Conservation (phyloP, 2,888 invertebrate genomes). For the Plebejus anna region DNA sequence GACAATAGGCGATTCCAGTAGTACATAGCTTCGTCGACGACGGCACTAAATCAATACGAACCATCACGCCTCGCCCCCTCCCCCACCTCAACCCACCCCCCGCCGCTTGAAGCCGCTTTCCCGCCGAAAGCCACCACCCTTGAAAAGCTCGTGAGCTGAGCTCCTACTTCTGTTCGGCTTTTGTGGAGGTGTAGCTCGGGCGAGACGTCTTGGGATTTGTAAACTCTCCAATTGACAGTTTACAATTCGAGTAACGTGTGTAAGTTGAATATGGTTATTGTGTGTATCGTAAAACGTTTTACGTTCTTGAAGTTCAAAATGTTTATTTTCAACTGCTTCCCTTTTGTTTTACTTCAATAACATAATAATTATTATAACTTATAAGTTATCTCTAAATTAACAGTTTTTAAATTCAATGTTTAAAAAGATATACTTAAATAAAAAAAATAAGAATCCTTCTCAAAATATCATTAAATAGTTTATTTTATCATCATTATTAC, state of each 20-base stretch:
- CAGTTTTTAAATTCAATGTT: too few relatives aligned
- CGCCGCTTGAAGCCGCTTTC: constrained; percentile 65
- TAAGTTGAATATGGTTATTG: constrained; percentile 15
- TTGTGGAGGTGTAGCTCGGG: constrained; percentile 74
- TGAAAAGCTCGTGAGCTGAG: constrained; percentile 80
- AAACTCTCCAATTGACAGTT: constrained; percentile 69
- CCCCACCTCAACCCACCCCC: constrained; percentile 45
- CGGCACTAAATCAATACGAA: constrained; percentile 82
- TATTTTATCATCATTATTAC: too few relatives aligned
- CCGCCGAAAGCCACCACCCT: constrained; percentile 80
- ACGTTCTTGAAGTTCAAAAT: background rate
- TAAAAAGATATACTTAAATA: too few relatives aligned
- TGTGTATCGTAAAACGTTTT: background rate
- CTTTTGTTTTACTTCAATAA: background rate
- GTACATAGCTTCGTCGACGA: constrained; percentile 78
- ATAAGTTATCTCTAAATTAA: too few relatives aligned
- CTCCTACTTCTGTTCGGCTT: constrained; percentile 80
- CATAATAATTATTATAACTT: too few relatives aligned
- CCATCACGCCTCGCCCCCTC: constrained; percentile 68
- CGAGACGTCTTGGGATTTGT: constrained; percentile 76
- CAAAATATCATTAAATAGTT: too few relatives aligned
- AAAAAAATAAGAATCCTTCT: too few relatives aligned
- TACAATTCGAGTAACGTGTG: constrained; percentile 48
- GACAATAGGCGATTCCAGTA: constrained; percentile 65
- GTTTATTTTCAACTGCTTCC: background rate